phyloP scores from a whole-genome alignment of 2,888 invertebrate genomes.

The Ophonus ardosiacus region DNA sequence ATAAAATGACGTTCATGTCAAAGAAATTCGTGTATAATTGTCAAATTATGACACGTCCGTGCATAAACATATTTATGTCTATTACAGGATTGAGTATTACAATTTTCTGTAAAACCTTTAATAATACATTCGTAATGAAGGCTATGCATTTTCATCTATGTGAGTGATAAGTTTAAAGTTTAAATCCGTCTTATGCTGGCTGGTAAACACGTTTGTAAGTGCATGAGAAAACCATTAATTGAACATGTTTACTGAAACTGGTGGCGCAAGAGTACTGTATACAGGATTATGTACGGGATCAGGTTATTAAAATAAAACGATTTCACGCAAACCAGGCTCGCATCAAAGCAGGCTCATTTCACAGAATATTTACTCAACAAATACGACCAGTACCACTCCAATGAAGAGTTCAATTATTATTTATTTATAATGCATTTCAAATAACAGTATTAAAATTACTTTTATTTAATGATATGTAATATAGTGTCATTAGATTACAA shows the following conservation, averaged over 20 bases:
- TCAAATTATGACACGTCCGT: too few species aligned
- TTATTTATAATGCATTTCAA: neutral
- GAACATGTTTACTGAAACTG: neutral
- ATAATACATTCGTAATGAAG: neutral
- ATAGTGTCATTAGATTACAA: too few species aligned
- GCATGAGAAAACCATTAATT: slow-evolving; percentile 3
- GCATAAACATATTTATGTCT: too few species aligned
- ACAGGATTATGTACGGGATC: neutral
- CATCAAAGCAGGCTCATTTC: neutral
- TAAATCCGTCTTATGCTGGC: neutral
- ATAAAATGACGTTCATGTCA: too few species aligned
- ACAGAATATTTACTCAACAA: slow-evolving; percentile 13
- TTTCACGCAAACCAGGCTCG: neutral
- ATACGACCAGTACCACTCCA: neutral
- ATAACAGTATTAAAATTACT: too few species aligned
- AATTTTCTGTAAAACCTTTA: too few species aligned
- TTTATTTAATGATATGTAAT: too few species aligned
- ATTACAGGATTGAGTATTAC: too few species aligned
- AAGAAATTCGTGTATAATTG: too few species aligned
- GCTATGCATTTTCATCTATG: neutral
- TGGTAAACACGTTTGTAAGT: neutral
- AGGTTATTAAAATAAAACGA: slow-evolving; percentile 32
- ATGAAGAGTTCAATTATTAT: neutral
- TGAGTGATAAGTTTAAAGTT: neutral
- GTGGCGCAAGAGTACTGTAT: neutral